A percentile compares a stretch with the other conserved stretches of the same genome.
Evolutionary conservation across 2,888 invertebrate species (phyloP).

Genomic region (Amphipyra tragopoginis): DNA sequence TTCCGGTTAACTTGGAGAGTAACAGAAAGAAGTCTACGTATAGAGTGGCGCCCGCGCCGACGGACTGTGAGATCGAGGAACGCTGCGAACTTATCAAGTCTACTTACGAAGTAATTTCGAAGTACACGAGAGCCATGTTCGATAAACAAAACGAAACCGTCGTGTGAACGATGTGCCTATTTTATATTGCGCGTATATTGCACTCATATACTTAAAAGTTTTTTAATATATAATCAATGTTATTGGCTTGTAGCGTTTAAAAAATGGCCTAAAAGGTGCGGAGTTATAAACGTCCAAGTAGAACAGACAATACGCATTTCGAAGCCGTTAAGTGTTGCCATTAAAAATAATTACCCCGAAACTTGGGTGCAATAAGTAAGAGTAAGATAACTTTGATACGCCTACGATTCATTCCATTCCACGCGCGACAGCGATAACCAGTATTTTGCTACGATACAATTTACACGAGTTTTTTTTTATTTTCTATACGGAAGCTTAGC

Average conservation of each 20-base stretch:
- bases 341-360: slow-evolving; percentile 37
- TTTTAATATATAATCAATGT: slow-evolving; percentile 45
- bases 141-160: slow-evolving; percentile 85
- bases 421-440: slow-evolving; percentile 69
- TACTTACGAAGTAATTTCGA: slow-evolving; percentile 84
- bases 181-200: slow-evolving; percentile 58
- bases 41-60: slow-evolving; percentile 82
- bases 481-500: slow-evolving; percentile 77
- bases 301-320: slow-evolving; percentile 37
- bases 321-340: slow-evolving; percentile 55
- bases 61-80: slow-evolving; percentile 80
- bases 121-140: slow-evolving; percentile 86
- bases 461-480: slow-evolving; percentile 75
- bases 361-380: slow-evolving; percentile 63
- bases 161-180: slow-evolving; percentile 81
- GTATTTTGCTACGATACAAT: slow-evolving; percentile 84
- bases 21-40: slow-evolving; percentile 72
- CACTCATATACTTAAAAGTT: slow-evolving; percentile 34
- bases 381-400: slow-evolving; percentile 73
- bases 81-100: slow-evolving; percentile 84
- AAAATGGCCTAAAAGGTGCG: slow-evolving; percentile 59
- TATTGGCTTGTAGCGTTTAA: slow-evolving; percentile 55
- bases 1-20: slow-evolving; percentile 54
- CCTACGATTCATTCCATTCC: slow-evolving; percentile 83
- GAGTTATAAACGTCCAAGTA: slow-evolving; percentile 55